These are phyloP conservation scores for Helarctos malayanus DNA, from an alignment of 2,797 vertebrate genomes.

Conservation along the genomic window DNA sequence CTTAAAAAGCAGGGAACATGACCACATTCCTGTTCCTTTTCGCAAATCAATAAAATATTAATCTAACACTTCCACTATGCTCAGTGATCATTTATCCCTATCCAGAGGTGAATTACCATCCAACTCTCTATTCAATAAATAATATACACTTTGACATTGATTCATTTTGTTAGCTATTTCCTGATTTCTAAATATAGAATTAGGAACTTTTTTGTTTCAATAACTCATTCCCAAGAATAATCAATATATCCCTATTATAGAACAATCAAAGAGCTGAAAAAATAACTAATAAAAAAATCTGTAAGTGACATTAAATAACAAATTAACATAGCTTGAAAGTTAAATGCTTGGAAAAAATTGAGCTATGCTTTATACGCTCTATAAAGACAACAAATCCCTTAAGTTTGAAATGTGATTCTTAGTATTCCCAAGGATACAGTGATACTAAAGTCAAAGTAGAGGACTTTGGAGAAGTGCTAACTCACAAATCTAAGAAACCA, in stretches of 20 bases:
- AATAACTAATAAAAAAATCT: not conserved
- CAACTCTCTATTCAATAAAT: slow-evolving; percentile 28
- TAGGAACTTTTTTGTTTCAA: not conserved
- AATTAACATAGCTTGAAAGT: not conserved
- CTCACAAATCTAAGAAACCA: not conserved
- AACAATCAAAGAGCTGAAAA: not conserved
- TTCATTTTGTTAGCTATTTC: slow-evolving; percentile 47
- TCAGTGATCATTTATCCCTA: slow-evolving; percentile 1
- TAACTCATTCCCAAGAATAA: slow-evolving; percentile 7
- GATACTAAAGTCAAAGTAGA: not conserved
- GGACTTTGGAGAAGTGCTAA: not conserved
- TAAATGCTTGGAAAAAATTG: not conserved
- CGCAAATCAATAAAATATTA: not conserved
- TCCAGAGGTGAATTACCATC: slow-evolving; percentile 11
- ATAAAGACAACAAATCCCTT: not conserved
- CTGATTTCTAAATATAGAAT: slow-evolving; percentile 38
- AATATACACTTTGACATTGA: not conserved
- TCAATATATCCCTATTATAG: not conserved
- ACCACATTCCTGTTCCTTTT: not conserved
- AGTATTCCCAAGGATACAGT: not conserved
- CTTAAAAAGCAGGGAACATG: not conserved
- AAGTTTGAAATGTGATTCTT: not conserved
- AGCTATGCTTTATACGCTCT: not conserved
- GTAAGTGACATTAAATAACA: not conserved
- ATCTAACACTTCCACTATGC: not conserved